These are phyloP conservation scores for Caenorhabditis becei DNA, from an alignment of 2,888 invertebrate species.

Conservation along the genomic window DNA sequence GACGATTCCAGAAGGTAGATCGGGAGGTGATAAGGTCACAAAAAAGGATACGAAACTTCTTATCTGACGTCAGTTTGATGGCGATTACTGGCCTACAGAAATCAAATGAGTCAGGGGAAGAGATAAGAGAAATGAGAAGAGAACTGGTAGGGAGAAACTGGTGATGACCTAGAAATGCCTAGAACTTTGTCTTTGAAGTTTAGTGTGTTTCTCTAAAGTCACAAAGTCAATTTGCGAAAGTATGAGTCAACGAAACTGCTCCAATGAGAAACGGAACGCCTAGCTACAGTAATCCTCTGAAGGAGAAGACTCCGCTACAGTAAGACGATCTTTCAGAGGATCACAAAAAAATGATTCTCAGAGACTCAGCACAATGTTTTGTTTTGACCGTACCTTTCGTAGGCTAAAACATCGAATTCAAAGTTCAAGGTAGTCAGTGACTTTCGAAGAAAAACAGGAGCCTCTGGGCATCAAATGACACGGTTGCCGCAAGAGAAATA, in stretches of 20 bases:
- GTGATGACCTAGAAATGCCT: constrained; percentile 13
- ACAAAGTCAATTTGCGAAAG: not conserved
- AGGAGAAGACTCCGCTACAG: too few species aligned
- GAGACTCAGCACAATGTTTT: too few species aligned
- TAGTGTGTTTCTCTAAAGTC: not conserved
- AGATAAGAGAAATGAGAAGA: too few species aligned
- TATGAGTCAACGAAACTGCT: too few species aligned
- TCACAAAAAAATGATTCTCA: too few species aligned
- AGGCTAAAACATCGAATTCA: too few species aligned
- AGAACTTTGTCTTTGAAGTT: too few species aligned
- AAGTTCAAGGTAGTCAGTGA: too few species aligned
- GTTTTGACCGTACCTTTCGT: too few species aligned
- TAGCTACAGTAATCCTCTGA: constrained; percentile 1
- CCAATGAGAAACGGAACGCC: too few species aligned
- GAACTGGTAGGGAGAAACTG: not conserved
- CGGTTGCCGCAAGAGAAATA: not conserved
- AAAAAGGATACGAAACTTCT: constrained; percentile 23
- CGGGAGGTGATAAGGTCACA: constrained; percentile 34
- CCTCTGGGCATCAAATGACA: not conserved
- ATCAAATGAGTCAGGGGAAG: constrained; percentile 1
- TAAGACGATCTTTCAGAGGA: too few species aligned
- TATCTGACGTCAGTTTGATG: constrained; percentile 32
- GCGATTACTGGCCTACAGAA: constrained; percentile 3
- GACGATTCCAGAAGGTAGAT: constrained; percentile 13
- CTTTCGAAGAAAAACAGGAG: not conserved